Evolutionary conservation across 2,113 vertebrate species (phyloP).

Genomic region (Chlorodrepanis virens): DNA sequence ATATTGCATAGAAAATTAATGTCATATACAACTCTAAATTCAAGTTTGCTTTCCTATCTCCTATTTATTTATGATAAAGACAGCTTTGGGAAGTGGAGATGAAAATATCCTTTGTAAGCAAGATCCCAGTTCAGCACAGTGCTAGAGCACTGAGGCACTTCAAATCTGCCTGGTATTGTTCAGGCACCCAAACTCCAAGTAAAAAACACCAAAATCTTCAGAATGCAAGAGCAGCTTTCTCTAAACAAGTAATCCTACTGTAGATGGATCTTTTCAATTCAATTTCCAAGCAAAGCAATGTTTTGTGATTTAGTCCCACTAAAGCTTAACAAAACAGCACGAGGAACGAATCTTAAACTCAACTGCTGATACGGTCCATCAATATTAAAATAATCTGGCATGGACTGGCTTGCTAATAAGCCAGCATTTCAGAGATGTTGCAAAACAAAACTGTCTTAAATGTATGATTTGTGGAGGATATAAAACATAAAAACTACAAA

Average conservation of each 20-base stretch:
- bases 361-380: background rate
- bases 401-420: conserved; percentile 20
- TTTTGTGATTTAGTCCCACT: conserved; percentile 45
- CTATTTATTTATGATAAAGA: background rate
- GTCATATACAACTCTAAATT: background rate
- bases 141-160: background rate
- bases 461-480: conserved; percentile 6
- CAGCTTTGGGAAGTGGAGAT: background rate
- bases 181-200: background rate
- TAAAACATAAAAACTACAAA: conserved; percentile 14
- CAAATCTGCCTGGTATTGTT: background rate
- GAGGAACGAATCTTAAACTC: background rate
- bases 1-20: background rate
- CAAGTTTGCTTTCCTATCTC: background rate
- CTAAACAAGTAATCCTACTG: background rate
- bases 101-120: background rate
- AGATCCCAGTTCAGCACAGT: background rate
- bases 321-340: conserved; percentile 38
- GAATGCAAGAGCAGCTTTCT: background rate
- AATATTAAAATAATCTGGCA: conserved; percentile 50
- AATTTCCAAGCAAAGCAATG: conserved; percentile 34
- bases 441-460: conserved; percentile 33
- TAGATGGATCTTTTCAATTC: conserved; percentile 16
- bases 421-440: background rate
- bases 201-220: background rate